phyloP scores from a whole-genome alignment of 2,888 invertebrate species.

The Crematogaster levior region DNA sequence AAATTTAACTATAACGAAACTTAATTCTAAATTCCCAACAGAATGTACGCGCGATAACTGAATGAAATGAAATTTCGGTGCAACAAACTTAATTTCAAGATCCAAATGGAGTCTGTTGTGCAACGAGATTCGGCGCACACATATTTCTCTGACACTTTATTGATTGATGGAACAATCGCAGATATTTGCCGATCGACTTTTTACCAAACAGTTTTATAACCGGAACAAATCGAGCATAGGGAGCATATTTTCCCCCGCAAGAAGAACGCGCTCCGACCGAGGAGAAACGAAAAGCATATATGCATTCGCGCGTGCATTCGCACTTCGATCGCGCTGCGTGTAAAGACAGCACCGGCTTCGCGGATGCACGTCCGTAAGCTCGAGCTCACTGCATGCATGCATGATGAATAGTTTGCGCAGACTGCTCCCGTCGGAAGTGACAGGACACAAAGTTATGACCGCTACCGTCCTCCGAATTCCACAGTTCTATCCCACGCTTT shows the following conservation, averaged over 20 bases:
- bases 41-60: constrained; percentile 20
- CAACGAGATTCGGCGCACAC: constrained; percentile 12
- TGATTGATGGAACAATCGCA: constrained; percentile 49
- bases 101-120: constrained; percentile 29
- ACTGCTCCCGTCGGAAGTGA: constrained; percentile 61
- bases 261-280: constrained; percentile 3
- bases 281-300: constrained; percentile 25
- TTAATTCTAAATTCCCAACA: constrained; percentile 36
- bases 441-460: constrained; percentile 72
- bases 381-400: constrained; percentile 40
- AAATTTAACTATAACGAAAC: constrained; percentile 35
- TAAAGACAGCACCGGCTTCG: constrained; percentile 44
- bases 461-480: constrained; percentile 59
- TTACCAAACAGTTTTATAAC: constrained; percentile 25
- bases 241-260: constrained; percentile 33
- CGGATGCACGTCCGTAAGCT: constrained; percentile 50
- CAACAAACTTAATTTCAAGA: constrained; percentile 50
- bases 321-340: constrained; percentile 27
- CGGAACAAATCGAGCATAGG: constrained; percentile 38
- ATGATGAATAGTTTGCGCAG: constrained; percentile 69
- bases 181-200: constrained; percentile 17
- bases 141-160: constrained; percentile 47
- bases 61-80: constrained; percentile 23
- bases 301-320: constrained; percentile 27
- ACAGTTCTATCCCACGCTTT: constrained; percentile 10